Evolutionary conservation across 2,797 vertebrate species (phyloP), one percentile per base, ranked within the genome.

Genomic region (Coranthus polyacanthus): DNA sequence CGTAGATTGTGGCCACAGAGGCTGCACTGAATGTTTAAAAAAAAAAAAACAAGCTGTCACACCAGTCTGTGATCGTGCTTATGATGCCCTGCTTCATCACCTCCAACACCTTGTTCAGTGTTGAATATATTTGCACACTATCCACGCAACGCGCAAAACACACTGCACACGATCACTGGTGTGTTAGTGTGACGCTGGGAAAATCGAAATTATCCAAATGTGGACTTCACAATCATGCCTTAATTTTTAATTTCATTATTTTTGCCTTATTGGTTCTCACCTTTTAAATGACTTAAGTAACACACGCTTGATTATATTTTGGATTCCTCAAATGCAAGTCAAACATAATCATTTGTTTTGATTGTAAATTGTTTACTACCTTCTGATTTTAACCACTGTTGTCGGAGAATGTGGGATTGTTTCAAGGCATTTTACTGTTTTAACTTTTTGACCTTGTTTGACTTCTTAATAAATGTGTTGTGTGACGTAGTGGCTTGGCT

Each of bases 71-170:
- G 10, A 21, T 24, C 24, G 38, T 64, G n/a, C 42, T 7, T 55
- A 0, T 53, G 32, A 61, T 18, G 54, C 63, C 20, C 43, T 26
- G 56, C 44, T 67, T 13, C 36, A 4, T 65, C 59, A 54, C 51
- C 69, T 58, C 47, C 39, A 52, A 32, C 79, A 78, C 56, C 17
- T 36, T 3, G 16, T n/a, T n/a, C n/a, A 65, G 69, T 51, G 64
- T 68, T 62, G 47, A 72, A 39, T 47, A 61, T 49, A 71, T 88
- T 87, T 88, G 72, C 84, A 90, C 84, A 83, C n/a, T 80, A 51
- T 67, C 65, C 68, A 71, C 26, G 54, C 63, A 55, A 54, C 45
- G 58, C 50, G 47, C 15, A 0, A 15, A 64, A 52, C 42, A 21
- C 58, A 11, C 49, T 16, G 65, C 75, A 73, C 54, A 39, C 66